phyloP scores from a whole-genome alignment of 2,113 vertebrate species.

The Hiodon alosoides region DNA sequence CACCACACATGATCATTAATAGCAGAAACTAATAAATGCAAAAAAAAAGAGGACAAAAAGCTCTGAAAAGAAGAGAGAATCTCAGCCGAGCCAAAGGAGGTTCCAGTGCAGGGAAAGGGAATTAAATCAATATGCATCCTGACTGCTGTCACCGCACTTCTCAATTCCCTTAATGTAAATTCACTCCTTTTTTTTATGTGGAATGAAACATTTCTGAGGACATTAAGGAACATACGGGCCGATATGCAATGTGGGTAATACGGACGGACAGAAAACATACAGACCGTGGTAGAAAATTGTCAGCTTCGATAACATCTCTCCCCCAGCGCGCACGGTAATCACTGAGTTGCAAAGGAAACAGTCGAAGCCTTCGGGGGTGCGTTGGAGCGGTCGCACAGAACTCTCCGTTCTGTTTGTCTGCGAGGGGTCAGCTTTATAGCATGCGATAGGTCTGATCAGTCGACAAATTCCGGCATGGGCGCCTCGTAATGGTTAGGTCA shows the following conservation, averaged over 20 bases:
- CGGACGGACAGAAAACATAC: conserved; percentile 45
- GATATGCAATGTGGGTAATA: conserved; percentile 37
- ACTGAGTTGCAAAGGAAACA: conserved; percentile 39
- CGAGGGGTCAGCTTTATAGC: conserved; percentile 31
- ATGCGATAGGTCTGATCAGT: background rate
- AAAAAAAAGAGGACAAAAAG: no score
- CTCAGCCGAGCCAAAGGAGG: no score
- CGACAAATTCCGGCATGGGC: background rate
- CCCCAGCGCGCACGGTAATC: conserved; percentile 36
- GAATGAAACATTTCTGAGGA: conserved; percentile 7
- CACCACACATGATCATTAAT: background rate
- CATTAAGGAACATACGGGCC: conserved; percentile 1
- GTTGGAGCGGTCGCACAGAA: conserved; percentile 16
- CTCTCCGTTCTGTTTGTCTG: conserved; percentile 8
- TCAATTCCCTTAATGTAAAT: background rate
- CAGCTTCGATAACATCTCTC: conserved; percentile 49
- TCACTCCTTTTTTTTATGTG: background rate
- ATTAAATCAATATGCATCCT: background rate
- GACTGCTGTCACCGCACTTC: background rate
- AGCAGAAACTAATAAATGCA: no score
- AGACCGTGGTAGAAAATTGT: conserved; percentile 40
- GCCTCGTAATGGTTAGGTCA: background rate
- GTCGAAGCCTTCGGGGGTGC: conserved; percentile 22
- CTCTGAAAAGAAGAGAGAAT: no score
- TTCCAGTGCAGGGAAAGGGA: background rate